Conservation (phyloP, 2,888 invertebrate species). For the Phragmatobia fuliginosa region DNA sequence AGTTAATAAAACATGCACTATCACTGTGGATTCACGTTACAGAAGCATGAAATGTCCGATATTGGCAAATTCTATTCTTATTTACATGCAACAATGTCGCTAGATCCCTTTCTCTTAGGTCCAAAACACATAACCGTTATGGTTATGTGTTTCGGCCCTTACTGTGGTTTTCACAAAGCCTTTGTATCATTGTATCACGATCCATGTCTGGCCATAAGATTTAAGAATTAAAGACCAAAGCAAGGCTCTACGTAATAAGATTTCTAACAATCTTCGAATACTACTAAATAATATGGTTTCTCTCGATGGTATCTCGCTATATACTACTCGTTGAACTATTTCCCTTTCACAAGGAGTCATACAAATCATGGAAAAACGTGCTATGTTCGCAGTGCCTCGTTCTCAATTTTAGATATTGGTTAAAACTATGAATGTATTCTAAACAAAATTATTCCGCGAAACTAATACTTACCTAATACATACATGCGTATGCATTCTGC, state of each 20-base stretch:
- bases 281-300: constrained; percentile 16
- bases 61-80: not conserved
- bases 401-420: constrained; percentile 73
- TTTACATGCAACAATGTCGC: constrained; percentile 17
- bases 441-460: constrained; percentile 79
- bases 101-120: constrained; percentile 18
- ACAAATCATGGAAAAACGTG: constrained; percentile 34
- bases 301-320: constrained; percentile 19
- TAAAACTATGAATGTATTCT: constrained; percentile 70
- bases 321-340: constrained; percentile 22
- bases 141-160: too few relatives aligned
- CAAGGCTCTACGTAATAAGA: constrained; percentile 33
- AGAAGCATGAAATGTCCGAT: too few relatives aligned
- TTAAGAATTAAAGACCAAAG: constrained; percentile 21
- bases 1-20: not conserved
- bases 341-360: constrained; percentile 29
- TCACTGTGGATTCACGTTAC: not conserved
- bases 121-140: too few relatives aligned
- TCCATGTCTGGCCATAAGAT: constrained; percentile 29
- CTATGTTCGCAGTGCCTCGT: constrained; percentile 40
- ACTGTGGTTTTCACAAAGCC: constrained; percentile 15
- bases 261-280: constrained; percentile 33
- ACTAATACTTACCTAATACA: constrained; percentile 55
- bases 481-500: constrained; percentile 52
- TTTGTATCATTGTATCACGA: constrained; percentile 19